Evolutionary conservation across 2,797 vertebrate species (phyloP).

Genomic region (Schizopygopsis malacanthus): DNA sequence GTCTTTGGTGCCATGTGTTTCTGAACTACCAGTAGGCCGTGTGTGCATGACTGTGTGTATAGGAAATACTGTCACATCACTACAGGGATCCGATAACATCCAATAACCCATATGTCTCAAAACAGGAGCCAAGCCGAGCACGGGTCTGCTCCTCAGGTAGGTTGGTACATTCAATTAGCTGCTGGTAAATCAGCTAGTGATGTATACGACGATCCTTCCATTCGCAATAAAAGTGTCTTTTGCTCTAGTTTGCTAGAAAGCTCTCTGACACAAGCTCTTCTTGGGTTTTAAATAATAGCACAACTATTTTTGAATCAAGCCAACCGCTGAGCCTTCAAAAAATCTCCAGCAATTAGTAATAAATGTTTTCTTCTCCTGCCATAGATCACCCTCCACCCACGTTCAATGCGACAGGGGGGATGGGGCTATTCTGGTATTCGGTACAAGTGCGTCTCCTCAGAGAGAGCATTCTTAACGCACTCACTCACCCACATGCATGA

Average conservation of each 20-base stretch:
- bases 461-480: conserved; percentile 26
- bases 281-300: not conserved
- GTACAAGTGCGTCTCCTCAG: conserved; percentile 22
- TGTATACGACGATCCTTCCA: not conserved
- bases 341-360: conserved; percentile 26
- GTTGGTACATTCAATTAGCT: not conserved
- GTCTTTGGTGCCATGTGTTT: conserved; percentile 47
- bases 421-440: conserved; percentile 49
- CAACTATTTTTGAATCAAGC: not conserved
- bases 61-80: conserved; percentile 32
- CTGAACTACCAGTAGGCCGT: conserved; percentile 47
- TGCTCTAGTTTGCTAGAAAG: not conserved
- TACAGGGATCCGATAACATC: conserved; percentile 25
- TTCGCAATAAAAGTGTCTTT: not conserved
- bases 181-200: not conserved
- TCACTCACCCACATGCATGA: conserved; percentile 30
- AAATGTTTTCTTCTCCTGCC: conserved; percentile 44
- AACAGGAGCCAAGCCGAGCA: not conserved
- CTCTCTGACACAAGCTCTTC: not conserved
- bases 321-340: not conserved
- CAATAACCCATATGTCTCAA: conserved; percentile 27
- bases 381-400: conserved; percentile 44
- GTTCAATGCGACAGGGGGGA: conserved; percentile 22
- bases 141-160: not conserved
- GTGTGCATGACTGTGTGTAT: conserved; percentile 17